Conservation (phyloP, 2,888 invertebrate genomes). For the Lycophotia porphyrea region DNA sequence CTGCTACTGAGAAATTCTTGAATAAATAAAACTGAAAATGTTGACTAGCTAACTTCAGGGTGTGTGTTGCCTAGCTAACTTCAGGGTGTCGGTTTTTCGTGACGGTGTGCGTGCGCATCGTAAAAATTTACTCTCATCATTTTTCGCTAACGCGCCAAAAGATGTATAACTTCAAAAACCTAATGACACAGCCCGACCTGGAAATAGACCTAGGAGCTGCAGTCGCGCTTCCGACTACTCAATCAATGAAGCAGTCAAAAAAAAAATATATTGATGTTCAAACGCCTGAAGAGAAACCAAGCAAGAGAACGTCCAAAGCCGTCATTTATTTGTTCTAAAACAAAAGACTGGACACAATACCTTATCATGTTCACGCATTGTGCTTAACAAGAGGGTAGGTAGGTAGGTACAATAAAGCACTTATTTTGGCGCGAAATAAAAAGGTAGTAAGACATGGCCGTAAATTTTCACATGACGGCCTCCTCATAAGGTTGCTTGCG, state of each 20-base stretch:
- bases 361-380: conserved; percentile 33
- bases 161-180: no score
- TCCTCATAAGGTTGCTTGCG: conserved; percentile 62
- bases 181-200: neutral
- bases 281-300: neutral
- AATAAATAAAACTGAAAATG: no score
- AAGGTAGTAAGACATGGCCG: conserved; percentile 59
- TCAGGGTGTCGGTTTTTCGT: no score
- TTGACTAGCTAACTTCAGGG: no score
- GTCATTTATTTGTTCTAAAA: conserved; percentile 10
- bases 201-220: neutral
- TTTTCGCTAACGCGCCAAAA: no score
- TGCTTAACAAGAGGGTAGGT: conserved; percentile 36
- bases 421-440: conserved; percentile 66
- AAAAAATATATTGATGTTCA: neutral
- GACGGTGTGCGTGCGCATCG: no score
- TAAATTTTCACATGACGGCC: conserved; percentile 67
- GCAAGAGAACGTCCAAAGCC: neutral
- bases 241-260: neutral
- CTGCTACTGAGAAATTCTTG: neutral
- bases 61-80: no score
- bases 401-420: conserved; percentile 51
- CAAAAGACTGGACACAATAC: conserved; percentile 24
- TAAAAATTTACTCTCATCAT: no score
- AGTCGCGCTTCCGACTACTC: neutral